phyloP scores from a whole-genome alignment of 2,113 vertebrate genomes.

The Catharus minimus region DNA sequence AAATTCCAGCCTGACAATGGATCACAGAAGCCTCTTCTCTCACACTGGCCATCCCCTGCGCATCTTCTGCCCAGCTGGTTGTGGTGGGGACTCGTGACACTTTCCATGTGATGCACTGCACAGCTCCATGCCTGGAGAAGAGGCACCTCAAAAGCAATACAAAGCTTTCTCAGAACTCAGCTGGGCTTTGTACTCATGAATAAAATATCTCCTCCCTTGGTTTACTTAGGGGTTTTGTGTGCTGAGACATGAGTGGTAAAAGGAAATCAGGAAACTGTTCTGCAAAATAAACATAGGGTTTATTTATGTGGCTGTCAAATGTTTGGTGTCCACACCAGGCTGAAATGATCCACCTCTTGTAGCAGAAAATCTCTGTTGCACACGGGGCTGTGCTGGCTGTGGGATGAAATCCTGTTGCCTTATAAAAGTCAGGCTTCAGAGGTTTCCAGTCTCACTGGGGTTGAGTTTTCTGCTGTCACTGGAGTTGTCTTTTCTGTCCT shows the following conservation, averaged over 20 bases:
- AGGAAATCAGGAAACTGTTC: not conserved
- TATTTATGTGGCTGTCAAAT: not conserved
- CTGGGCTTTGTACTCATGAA: constrained; percentile 23
- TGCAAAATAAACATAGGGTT: not conserved
- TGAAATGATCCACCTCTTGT: not conserved
- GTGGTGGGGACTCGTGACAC: not conserved
- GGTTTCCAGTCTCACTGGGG: not conserved
- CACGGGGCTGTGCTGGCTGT: accelerated
- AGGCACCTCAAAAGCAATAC: not conserved
- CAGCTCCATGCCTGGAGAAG: not conserved
- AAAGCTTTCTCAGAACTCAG: not conserved
- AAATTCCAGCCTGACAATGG: not conserved
- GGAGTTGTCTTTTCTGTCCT: not conserved
- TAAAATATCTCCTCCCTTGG: not conserved
- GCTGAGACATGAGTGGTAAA: not conserved
- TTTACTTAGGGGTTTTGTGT: not conserved
- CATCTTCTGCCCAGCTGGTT: not conserved
- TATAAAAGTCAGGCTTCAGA: not conserved
- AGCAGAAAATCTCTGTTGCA: not conserved
- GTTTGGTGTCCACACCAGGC: not conserved
- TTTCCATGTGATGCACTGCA: not conserved
- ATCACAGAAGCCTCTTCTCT: not conserved
- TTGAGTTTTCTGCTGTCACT: not conserved
- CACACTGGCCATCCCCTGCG: not conserved
- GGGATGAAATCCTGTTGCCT: not conserved